phyloP scores from a whole-genome alignment of 1,140 invertebrate species.

The Trypoxylus dichotomus region DNA sequence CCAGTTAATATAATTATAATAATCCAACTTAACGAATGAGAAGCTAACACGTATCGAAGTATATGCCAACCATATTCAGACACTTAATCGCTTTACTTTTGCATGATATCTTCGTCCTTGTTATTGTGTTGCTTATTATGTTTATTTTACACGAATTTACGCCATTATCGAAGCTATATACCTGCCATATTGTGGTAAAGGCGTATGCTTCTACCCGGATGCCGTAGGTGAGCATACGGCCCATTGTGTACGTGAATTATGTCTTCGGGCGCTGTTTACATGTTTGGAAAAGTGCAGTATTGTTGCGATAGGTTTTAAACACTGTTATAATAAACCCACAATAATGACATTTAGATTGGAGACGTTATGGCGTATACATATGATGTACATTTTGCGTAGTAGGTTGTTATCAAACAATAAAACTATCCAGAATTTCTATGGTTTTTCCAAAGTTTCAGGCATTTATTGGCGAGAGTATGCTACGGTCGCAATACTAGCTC shows the following conservation, averaged over 20 bases:
- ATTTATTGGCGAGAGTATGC: too few relatives aligned
- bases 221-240: neutral
- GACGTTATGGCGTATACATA: too few relatives aligned
- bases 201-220: neutral
- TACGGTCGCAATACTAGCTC: too few relatives aligned
- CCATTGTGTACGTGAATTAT: neutral
- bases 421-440: too few relatives aligned
- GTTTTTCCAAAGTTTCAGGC: too few relatives aligned
- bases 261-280: neutral
- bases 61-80: neutral
- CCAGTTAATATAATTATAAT: neutral
- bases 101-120: neutral
- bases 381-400: too few relatives aligned
- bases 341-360: too few relatives aligned
- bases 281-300: neutral
- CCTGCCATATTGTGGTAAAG: neutral
- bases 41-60: neutral
- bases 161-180: neutral
- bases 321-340: too few relatives aligned
- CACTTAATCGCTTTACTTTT: neutral
- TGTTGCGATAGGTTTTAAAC: neutral
- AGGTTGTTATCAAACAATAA: too few relatives aligned
- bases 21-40: neutral
- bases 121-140: neutral
- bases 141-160: neutral